These are phyloP conservation scores for Cetonia aurata DNA, from an alignment of 2,888 invertebrate genomes.

Conservation along the genomic window DNA sequence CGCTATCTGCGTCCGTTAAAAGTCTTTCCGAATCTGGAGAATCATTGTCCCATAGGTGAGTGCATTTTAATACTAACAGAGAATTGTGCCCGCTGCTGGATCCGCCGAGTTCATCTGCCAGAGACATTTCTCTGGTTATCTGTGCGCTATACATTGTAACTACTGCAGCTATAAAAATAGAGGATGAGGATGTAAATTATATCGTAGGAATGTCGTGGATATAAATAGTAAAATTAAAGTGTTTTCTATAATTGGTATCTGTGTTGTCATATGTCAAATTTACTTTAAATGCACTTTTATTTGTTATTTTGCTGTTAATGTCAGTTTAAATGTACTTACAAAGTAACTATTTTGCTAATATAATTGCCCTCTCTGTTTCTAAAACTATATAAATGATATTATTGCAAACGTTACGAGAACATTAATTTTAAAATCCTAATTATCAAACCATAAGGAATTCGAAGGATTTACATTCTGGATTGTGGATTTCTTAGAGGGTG, in stretches of 20 bases:
- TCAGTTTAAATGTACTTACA: too few relatives aligned
- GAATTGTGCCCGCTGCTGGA: conserved; percentile 65
- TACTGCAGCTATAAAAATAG: conserved; percentile 71
- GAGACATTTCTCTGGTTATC: conserved; percentile 75
- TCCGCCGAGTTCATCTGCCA: conserved; percentile 75
- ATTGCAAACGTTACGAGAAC: too few relatives aligned
- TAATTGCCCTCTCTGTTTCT: too few relatives aligned
- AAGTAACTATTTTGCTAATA: too few relatives aligned
- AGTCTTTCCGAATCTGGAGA: conserved; percentile 89
- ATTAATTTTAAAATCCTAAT: too few relatives aligned
- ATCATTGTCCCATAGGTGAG: conserved; percentile 83
- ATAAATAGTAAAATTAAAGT: background rate
- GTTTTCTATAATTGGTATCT: background rate
- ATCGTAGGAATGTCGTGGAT: background rate
- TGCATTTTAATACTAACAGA: conserved; percentile 79
- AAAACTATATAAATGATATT: too few relatives aligned
- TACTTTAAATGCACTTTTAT: too few relatives aligned
- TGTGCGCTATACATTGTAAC: conserved; percentile 71
- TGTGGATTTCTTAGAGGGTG: too few relatives aligned
- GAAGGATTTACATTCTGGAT: too few relatives aligned
- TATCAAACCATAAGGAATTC: too few relatives aligned
- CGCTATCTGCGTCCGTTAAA: conserved; percentile 86
- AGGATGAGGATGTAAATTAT: background rate
- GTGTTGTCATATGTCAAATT: too few relatives aligned
- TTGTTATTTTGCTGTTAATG: too few relatives aligned